Evolutionary conservation across 1,140 invertebrate species (phyloP), one percentile per base, ranked within the genome.

Genomic region (Drosophila parabipectinata): DNA sequence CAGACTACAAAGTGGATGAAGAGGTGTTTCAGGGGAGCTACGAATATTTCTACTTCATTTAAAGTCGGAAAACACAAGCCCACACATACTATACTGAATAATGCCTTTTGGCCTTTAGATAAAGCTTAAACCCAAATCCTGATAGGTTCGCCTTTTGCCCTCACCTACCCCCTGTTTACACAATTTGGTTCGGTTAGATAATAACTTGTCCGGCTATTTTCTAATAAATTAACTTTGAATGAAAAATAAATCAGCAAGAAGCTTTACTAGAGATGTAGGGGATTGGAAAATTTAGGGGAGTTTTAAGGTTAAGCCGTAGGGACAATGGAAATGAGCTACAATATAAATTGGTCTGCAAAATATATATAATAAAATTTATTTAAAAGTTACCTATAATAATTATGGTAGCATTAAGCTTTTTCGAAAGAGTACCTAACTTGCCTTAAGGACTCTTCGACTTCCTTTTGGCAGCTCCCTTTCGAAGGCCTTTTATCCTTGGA

Each of bases 221-320:
- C 83, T 82, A 88, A 82, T 87, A 87, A 87, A 87, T 87, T 88
- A 87, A 88, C 83, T 87, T 88, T 88, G 71, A 87, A 87, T 87
- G 82, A 75, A 79, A 71, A 76, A 82, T 79, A 88, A 87, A 82
- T 82, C 82, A 87, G 55, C 53, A 76, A 61, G 63, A 44, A 63
- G 74, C 71, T 67, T 78, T 41, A 10, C 68, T 37, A 82, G 66
- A 61, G 64, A 75, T 6, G 12, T 37, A 32, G 8, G 39, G 14
- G 41, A 34, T 4, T 45, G 26, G 9, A 18, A 28, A 28, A 34
- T 28, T n/a, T 14, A 3, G 48, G 47, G 3, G 7, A 30, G 2
- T 9, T 30, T 66, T 24, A 30, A 66, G 12, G 56, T 50, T 50
- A 1, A 24, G 30, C 41, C 7, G 32, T 5, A 4, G 12, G 10